Evolutionary conservation across 1,140 invertebrate genomes (phyloP).

Genomic region (Zaprionus gabonicus): DNA sequence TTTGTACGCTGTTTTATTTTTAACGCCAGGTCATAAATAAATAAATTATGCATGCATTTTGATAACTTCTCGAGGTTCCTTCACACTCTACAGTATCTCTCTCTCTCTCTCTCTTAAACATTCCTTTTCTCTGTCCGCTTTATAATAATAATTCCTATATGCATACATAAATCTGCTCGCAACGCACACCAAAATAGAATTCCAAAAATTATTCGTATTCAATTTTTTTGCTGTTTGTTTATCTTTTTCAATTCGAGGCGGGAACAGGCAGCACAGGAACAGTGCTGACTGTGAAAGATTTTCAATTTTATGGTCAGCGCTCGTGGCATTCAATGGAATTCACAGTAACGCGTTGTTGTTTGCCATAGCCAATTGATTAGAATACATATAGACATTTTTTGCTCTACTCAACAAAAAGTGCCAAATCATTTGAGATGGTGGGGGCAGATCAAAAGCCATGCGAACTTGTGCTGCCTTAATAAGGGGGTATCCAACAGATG

Average conservation of each 20-base stretch:
- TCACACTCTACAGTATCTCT: not conserved
- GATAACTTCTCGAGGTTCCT: constrained; percentile 22
- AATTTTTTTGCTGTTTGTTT: constrained; percentile 61
- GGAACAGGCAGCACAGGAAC: not conserved
- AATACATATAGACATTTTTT: constrained; percentile 18
- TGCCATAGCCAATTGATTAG: constrained; percentile 70
- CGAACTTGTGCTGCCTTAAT: not conserved
- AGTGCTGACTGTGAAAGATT: constrained; percentile 72
- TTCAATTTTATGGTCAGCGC: constrained; percentile 78
- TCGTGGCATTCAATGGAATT: constrained; percentile 73
- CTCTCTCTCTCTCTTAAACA: constrained; percentile 4
- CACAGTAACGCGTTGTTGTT: constrained; percentile 36
- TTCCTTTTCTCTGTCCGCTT: constrained; percentile 32
- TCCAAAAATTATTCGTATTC: constrained; percentile 60
- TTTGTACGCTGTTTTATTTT: constrained; percentile 62
- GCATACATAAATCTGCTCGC: constrained; percentile 51
- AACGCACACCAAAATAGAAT: constrained; percentile 58
- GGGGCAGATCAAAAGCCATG: not conserved
- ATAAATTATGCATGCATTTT: constrained; percentile 66
- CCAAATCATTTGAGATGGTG: not conserved
- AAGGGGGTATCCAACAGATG: constrained; percentile 10
- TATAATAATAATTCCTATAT: constrained; percentile 70
- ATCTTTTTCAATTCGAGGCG: constrained; percentile 47
- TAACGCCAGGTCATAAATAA: constrained; percentile 57
- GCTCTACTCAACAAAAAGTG: constrained; percentile 8